Evolutionary conservation across 2,113 vertebrate species (phyloP), one percentile per base, ranked within the genome.

Genomic region (zebrafish (Danio rerio)): DNA sequence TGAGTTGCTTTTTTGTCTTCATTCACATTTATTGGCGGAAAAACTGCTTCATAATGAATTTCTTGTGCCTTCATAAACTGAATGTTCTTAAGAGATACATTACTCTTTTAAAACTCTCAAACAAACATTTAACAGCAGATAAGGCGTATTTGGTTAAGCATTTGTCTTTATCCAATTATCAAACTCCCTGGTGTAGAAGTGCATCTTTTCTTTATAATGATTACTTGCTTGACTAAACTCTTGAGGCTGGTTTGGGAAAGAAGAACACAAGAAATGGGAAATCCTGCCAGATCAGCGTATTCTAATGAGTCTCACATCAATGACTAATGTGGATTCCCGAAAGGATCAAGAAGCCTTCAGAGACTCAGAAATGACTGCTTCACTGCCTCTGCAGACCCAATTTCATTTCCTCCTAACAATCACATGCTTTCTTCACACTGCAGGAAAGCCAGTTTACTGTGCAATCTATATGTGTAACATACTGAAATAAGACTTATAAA

Each of bases 301-400:
- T 71, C 49, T 71, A 71, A 71, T 71, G 47, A 71, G 69, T 52
- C 47, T 71, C 18, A 71, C 47, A 52, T 31, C 69, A 71, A 11
- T 52, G 69, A 52, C 31, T 50, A 52, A 52, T 71, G 69, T 15
- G 20, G 47, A 71, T 71, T 71, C 69, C 69, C 47, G 18, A 50
- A n/a, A 71, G 47, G 47, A 71, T 50, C 47, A 31, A 47, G 20
- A 71, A 71, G 12, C 18, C 47, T 71, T 52, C 12, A 13, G 68
- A 71, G 68, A 31, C 69, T 4, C 69, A 31, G 7, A 31, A 52
- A 71, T 71, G 18, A 52, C 10, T 21, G 49, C 69, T 71, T 52
- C 49, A 71, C 20, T 52, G 18, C 47, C 69, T 71, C 69, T 9
- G 20, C 47, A 52, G 42, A n/a, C 42, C 47, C 31, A 31, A 31